Conservation (phyloP, 2,113 vertebrate genomes). For the Hyperopisus bebe region DNA sequence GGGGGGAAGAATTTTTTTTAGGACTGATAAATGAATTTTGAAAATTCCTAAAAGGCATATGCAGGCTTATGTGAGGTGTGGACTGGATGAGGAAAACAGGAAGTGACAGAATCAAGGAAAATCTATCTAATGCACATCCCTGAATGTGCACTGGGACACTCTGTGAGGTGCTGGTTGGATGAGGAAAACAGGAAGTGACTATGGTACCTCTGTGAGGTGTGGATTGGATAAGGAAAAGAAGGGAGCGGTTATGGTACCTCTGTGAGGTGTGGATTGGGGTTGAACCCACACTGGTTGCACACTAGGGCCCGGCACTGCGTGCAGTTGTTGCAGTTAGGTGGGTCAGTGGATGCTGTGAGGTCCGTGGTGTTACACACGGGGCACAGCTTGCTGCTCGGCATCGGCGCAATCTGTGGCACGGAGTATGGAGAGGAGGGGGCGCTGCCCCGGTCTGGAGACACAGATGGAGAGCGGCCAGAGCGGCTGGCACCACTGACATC, state of each 20-base stretch:
- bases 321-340: slow-evolving; percentile 86
- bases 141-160: too few relatives aligned
- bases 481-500: slow-evolving; percentile 51
- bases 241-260: slow-evolving; percentile 67
- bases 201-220: slow-evolving; percentile 89
- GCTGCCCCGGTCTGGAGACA: slow-evolving; percentile 80
- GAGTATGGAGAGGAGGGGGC: slow-evolving; percentile 92
- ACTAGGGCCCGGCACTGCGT: slow-evolving; percentile 89
- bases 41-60: not conserved
- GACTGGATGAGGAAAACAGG: not conserved
- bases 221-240: slow-evolving; percentile 66
- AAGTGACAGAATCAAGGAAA: too few relatives aligned
- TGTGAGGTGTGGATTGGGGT: slow-evolving; percentile 94
- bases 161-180: slow-evolving; percentile 88
- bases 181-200: not conserved
- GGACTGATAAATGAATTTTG: not conserved
- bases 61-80: not conserved
- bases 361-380: slow-evolving; percentile 96
- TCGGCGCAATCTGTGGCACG: slow-evolving; percentile 91
- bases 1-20: not conserved
- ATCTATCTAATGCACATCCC: too few relatives aligned
- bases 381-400: slow-evolving; percentile 95
- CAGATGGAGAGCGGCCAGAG: slow-evolving; percentile 61
- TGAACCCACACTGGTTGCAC: slow-evolving; percentile 98
- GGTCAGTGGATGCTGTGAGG: slow-evolving; percentile 77